Percentiles rank a stretch among this genome's conserved stretches.
phyloP scores from a whole-genome alignment of 2,797 vertebrate species.

The Smutsia gigantea region DNA sequence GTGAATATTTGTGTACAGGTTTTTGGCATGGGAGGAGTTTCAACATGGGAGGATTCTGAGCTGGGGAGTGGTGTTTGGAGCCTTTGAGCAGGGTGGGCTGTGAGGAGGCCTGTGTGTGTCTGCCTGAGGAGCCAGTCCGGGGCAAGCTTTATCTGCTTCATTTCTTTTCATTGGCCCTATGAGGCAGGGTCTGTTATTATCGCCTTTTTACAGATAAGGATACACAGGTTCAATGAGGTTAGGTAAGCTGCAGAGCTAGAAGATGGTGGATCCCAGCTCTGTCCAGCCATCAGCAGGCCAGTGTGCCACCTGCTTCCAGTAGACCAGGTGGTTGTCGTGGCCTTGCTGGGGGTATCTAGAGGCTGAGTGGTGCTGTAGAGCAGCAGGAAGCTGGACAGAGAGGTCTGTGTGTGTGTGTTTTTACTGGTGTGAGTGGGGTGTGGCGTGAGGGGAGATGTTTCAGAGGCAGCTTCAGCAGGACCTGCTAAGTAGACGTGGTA shows the following conservation, averaged over 20 bases:
- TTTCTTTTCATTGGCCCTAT: background rate
- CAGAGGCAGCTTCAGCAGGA: no score
- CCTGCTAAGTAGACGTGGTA: background rate
- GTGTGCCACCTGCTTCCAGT: background rate
- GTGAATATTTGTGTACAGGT: background rate
- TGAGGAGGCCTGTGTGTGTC: background rate
- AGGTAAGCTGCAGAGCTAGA: background rate
- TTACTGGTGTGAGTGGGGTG: accelerated
- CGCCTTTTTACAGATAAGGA: background rate
- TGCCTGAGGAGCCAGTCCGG: background rate
- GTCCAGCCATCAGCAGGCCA: background rate
- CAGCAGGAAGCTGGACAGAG: background rate
- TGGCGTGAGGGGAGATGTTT: background rate
- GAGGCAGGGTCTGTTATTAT: background rate
- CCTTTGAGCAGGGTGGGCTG: background rate
- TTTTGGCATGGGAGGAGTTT: background rate
- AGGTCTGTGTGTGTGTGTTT: background rate
- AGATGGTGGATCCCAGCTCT: background rate
- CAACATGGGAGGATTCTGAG: background rate
- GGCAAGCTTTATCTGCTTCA: background rate
- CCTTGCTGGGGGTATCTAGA: background rate
- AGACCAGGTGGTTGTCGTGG: background rate
- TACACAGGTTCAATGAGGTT: background rate
- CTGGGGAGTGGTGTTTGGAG: background rate
- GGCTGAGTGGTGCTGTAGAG: background rate